Evolutionary conservation across 1,140 invertebrate species (phyloP).

Genomic region (Oncopeltus fasciatus): DNA sequence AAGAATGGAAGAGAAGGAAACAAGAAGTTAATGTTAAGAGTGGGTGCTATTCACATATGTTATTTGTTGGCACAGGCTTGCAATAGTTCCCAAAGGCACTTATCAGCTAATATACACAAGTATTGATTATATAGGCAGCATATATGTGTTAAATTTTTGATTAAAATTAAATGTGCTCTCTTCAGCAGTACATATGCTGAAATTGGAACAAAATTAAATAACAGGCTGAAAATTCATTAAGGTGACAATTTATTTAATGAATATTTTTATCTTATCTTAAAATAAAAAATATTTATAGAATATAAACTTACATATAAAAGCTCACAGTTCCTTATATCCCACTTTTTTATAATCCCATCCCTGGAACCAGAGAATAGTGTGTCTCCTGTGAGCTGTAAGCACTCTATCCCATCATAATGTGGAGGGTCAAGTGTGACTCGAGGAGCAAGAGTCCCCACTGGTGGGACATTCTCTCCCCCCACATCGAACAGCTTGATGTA

Average conservation of each 20-base stretch:
- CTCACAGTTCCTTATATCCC: slow-evolving; percentile 55
- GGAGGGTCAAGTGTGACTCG: slow-evolving; percentile 66
- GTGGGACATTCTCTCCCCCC: slow-evolving; percentile 30
- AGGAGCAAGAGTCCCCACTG: slow-evolving; percentile 40
- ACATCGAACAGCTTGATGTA: slow-evolving; percentile 52
- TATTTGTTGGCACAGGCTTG: too few relatives aligned
- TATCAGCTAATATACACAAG: too few relatives aligned
- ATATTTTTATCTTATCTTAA: neutral
- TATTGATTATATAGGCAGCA: too few relatives aligned
- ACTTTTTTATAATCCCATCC: slow-evolving; percentile 79
- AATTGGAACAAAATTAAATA: too few relatives aligned
- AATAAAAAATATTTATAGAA: neutral
- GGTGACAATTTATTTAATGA: neutral
- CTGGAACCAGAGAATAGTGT: slow-evolving; percentile 70
- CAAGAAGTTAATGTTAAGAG: too few relatives aligned
- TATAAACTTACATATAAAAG: slow-evolving; percentile 41
- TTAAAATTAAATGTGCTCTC: too few relatives aligned
- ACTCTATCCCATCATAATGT: slow-evolving; percentile 82
- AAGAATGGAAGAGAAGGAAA: too few relatives aligned
- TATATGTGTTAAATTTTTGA: too few relatives aligned
- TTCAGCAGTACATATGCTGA: too few relatives aligned
- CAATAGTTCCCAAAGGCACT: too few relatives aligned
- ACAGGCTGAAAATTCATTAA: too few relatives aligned
- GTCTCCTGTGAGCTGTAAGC: slow-evolving; percentile 47
- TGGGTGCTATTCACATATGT: too few relatives aligned